Evolutionary conservation across 2,888 invertebrate species (phyloP).

Genomic region (Junonia oenone): DNA sequence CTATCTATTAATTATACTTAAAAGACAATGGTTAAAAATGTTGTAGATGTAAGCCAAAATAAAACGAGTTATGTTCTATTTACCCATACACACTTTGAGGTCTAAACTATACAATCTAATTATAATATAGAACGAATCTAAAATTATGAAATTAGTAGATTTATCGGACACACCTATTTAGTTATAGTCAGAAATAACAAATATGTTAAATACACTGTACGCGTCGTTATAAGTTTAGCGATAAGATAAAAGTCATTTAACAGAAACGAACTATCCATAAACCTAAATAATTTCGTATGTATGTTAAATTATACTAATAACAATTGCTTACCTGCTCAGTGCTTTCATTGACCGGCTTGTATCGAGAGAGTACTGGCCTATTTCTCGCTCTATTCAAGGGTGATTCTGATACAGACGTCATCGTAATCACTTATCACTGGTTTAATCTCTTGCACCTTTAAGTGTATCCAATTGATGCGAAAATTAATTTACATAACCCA

Average conservation of each 20-base stretch:
- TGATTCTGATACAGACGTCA: conserved; percentile 66
- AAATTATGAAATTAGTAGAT: not conserved
- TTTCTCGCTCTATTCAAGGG: conserved; percentile 60
- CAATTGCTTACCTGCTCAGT: conserved; percentile 56
- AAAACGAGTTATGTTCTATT: no score
- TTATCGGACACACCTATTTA: conserved; percentile 25
- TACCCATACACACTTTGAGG: no score
- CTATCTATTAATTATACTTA: not conserved
- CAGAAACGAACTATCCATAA: conserved; percentile 10
- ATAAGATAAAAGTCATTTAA: conserved; percentile 27
- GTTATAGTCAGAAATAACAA: conserved; percentile 15
- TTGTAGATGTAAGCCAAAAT: no score
- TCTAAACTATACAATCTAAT: no score
- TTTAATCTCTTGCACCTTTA: conserved; percentile 17
- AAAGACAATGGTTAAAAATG: no score
- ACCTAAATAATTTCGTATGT: not conserved
- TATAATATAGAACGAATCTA: no score
- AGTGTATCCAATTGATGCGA: conserved; percentile 19
- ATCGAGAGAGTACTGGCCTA: conserved; percentile 67
- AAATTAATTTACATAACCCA: conserved; percentile 37
- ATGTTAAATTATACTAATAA: not conserved
- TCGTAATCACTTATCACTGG: conserved; percentile 32
- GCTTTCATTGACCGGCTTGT: conserved; percentile 49
- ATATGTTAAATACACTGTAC: conserved; percentile 19
- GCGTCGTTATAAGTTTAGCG: conserved; percentile 45